phyloP scores from a whole-genome alignment of 2,888 invertebrate species.

The Phaonia tiefii region DNA sequence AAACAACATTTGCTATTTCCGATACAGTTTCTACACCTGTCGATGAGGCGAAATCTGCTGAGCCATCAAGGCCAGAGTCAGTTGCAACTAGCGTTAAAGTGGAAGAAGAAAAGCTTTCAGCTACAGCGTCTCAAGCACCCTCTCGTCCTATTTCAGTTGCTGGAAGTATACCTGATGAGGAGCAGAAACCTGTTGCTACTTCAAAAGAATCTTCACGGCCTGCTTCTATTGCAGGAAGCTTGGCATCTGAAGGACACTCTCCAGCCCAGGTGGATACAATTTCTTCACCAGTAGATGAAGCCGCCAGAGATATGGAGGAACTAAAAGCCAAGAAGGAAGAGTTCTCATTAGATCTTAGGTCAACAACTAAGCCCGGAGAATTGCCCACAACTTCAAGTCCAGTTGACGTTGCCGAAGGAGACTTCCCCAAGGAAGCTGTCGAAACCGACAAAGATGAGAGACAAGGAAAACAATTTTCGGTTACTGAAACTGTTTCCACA shows the following conservation, averaged over 20 bases:
- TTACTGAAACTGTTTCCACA: conserved; percentile 26
- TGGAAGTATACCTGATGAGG: conserved; percentile 49
- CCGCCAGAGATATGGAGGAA: background rate
- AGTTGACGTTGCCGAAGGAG: conserved; percentile 50
- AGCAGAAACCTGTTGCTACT: conserved; percentile 44
- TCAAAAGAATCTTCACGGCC: conserved; percentile 60
- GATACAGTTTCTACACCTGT: conserved; percentile 73
- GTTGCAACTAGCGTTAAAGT: conserved; percentile 33
- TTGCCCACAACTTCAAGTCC: conserved; percentile 49
- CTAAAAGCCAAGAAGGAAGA: conserved; percentile 32
- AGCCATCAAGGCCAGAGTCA: conserved; percentile 24
- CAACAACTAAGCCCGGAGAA: background rate
- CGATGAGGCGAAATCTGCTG: conserved; percentile 67
- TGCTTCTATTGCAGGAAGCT: conserved; percentile 53
- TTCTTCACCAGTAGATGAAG: conserved; percentile 38
- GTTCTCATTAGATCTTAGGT: conserved; percentile 7
- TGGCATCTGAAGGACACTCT: conserved; percentile 1
- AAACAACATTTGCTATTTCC: conserved; percentile 47
- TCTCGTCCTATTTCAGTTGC: conserved; percentile 61
- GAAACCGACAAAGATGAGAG: background rate
- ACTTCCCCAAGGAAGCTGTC: conserved; percentile 41
- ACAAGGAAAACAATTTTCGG: conserved; percentile 6
- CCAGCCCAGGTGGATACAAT: conserved; percentile 28
- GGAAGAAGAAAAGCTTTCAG: conserved; percentile 48
- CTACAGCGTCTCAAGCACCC: conserved; percentile 4